A percentile compares a stretch with the other conserved stretches of the same genome.
Conservation (phyloP, 1,140 invertebrate species). For the Pseudomyrmex pallidus region DNA sequence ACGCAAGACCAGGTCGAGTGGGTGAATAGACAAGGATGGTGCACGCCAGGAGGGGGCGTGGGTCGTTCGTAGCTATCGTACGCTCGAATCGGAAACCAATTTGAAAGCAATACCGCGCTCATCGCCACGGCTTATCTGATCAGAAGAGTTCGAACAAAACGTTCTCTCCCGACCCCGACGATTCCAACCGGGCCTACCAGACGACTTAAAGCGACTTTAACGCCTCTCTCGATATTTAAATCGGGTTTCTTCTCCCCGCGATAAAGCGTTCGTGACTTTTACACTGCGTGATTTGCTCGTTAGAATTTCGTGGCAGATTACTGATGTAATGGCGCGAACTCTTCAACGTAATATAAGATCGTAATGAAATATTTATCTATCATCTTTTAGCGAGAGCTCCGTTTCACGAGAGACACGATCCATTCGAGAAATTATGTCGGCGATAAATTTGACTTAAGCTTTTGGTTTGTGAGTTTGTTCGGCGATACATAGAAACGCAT, state of each 20-base stretch:
- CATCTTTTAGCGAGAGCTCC: background rate
- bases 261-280: conserved; percentile 12
- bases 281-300: background rate
- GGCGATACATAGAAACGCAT: conserved; percentile 9
- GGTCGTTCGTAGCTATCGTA: conserved; percentile 77
- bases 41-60: conserved; percentile 61
- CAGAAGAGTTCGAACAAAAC: conserved; percentile 72
- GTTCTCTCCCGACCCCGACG: conserved; percentile 70
- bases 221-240: conserved; percentile 67
- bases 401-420: background rate
- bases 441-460: conserved; percentile 18
- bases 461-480: conserved; percentile 15
- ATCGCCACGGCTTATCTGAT: conserved; percentile 79
- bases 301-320: background rate
- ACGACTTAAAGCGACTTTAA: conserved; percentile 71
- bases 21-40: conserved; percentile 63
- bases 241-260: conserved; percentile 48
- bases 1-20: conserved; percentile 60
- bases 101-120: conserved; percentile 83
- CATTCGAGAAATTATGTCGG: conserved; percentile 10
- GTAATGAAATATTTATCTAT: background rate
- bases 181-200: conserved; percentile 63
- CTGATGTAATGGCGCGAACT: background rate
- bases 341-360: background rate
- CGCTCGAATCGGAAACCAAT: conserved; percentile 84